Evolutionary conservation across 2,113 vertebrate species (phyloP).

Genomic region (Eptesicus fuscus): DNA sequence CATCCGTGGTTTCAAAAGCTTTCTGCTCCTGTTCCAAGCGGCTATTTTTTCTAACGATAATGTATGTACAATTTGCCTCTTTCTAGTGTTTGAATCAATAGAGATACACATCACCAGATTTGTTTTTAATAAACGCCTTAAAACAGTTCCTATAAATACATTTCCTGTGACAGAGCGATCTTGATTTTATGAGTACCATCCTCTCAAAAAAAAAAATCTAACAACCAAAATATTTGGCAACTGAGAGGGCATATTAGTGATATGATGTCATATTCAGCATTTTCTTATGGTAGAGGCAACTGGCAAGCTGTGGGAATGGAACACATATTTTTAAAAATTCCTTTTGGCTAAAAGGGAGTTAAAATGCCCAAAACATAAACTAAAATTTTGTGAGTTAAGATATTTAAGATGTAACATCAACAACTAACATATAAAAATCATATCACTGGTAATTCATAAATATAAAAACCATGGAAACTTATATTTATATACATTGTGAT

Average conservation of each 20-base stretch:
- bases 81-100: slow-evolving; percentile 76
- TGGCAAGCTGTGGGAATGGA: slow-evolving; percentile 58
- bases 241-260: slow-evolving; percentile 68
- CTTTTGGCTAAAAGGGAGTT: slow-evolving; percentile 54
- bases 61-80: slow-evolving; percentile 73
- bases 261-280: slow-evolving; percentile 71
- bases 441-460: background rate
- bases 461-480: slow-evolving; percentile 36
- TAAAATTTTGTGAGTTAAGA: slow-evolving; percentile 46
- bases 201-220: slow-evolving; percentile 73
- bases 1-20: slow-evolving; percentile 24
- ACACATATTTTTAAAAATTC: slow-evolving; percentile 62
- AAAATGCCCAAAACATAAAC: slow-evolving; percentile 41
- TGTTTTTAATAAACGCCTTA: slow-evolving; percentile 72
- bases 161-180: slow-evolving; percentile 66
- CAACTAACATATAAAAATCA: slow-evolving; percentile 7
- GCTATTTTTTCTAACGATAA: slow-evolving; percentile 60
- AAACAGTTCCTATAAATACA: slow-evolving; percentile 74
- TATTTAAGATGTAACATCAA: slow-evolving; percentile 30
- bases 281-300: slow-evolving; percentile 68
- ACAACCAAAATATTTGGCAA: slow-evolving; percentile 78
- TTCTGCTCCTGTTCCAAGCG: slow-evolving; percentile 48
- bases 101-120: slow-evolving; percentile 72
- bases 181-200: slow-evolving; percentile 72
- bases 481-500: background rate